Conservation (phyloP, 2,797 vertebrate species). For the Karalla daura region DNA sequence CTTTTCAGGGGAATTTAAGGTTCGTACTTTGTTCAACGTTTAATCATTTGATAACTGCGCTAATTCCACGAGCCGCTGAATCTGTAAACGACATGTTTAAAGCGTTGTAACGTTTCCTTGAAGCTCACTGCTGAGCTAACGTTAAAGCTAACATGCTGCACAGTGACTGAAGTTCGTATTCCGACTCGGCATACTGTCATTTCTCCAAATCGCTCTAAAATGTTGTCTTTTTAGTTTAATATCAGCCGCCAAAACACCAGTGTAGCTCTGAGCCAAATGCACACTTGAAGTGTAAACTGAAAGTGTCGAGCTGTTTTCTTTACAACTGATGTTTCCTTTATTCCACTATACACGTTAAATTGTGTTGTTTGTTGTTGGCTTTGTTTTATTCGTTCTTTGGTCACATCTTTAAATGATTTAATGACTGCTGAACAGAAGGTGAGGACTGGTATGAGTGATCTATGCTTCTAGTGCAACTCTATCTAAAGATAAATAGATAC, state of each 20-base stretch:
- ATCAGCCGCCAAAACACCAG: background rate
- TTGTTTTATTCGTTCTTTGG: too few species aligned
- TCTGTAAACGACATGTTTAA: background rate
- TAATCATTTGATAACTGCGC: background rate
- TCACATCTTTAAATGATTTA: too few species aligned
- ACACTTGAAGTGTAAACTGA: too few species aligned
- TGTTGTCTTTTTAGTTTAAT: background rate
- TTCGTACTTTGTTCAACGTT: conserved; percentile 36
- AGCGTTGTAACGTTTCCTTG: background rate
- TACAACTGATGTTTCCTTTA: too few species aligned
- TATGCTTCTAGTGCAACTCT: too few species aligned
- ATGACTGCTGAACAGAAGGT: too few species aligned
- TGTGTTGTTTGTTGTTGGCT: too few species aligned
- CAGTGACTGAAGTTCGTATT: background rate
- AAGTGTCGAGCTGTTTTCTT: too few species aligned
- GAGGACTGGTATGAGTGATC: too few species aligned
- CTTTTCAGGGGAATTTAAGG: conserved; percentile 12
- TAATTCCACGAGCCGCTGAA: rapidly evolving
- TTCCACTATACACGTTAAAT: too few species aligned
- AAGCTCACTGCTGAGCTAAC: background rate
- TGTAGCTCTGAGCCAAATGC: conserved; percentile 28
- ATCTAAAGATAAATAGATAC: too few species aligned
- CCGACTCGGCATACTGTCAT: background rate
- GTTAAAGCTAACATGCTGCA: background rate
- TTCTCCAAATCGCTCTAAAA: rapidly evolving